These are phyloP conservation scores for Chamaetylas fuelleborni DNA, from an alignment of 2,113 vertebrate species.

Conservation along the genomic window DNA sequence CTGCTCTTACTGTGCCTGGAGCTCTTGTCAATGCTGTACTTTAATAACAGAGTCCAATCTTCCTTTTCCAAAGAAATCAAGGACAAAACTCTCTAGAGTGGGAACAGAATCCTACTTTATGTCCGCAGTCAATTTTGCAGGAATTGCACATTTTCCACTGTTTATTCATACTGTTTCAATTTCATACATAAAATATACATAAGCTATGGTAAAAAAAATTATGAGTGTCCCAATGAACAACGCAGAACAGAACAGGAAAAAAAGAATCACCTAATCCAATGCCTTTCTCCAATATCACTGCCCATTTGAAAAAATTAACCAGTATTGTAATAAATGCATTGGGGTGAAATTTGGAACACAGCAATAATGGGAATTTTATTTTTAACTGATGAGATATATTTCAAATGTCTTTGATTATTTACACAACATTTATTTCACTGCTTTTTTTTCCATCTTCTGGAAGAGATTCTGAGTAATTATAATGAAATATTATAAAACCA, in stretches of 20 bases:
- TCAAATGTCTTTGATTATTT: conserved; percentile 11
- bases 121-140: not conserved
- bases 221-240: not conserved
- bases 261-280: not conserved
- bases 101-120: not conserved
- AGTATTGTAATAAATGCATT: not conserved
- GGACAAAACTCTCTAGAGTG: not conserved
- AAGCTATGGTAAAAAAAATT: not conserved
- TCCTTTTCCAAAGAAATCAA: not conserved
- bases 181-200: conserved; percentile 17
- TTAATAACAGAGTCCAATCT: not conserved
- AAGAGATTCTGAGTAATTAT: not conserved
- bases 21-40: not conserved
- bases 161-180: conserved; percentile 1
- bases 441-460: not conserved
- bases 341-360: not conserved
- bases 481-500: not conserved
- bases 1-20: not conserved
- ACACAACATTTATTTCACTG: not conserved
- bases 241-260: not conserved
- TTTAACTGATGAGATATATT: not conserved
- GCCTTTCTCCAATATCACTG: not conserved
- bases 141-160: not conserved
- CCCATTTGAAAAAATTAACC: conserved; percentile 19
- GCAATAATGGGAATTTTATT: not conserved